Base-by-base conservation (phyloP, 2,113 vertebrate genomes). In the Tympanuchus pallidicinctus region DNA sequence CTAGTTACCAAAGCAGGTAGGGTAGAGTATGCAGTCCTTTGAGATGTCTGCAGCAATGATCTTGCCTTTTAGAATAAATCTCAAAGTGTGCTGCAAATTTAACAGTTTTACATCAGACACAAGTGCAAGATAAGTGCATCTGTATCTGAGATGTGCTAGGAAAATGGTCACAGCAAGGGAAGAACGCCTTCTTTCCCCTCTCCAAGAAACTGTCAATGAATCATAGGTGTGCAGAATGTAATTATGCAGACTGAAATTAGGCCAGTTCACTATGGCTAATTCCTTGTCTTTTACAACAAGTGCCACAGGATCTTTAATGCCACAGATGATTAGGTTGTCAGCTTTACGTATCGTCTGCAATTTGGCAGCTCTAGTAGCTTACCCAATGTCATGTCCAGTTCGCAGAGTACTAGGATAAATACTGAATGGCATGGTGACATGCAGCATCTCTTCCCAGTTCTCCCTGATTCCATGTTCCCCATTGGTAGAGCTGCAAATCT, bases 231-330 rank as follows among this genome's bases (percentile, higher is more conserved):
- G 72, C 85, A 54, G 85, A 52, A 42, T 61, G 61, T 86, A 94
- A 94, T 94, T 91, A 93, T 48, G 36, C 69, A 86, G 79, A 47
- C 65, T 92, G 82, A 94, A 97, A 95, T 94, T 52, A 96, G 85
- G 93, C 76, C 91, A 90, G 52, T 86, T 93, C 82, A 78, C 69
- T 66, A 19, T 25, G 76, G 82, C 61, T 95, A 86, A 91, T 95
- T 93, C 82, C 70, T 82, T 82, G 50, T 77, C 50, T 86, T 79
- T 92, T 83, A 45, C 71, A 88, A 45, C 71, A 88, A 69, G 61
- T 92, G 82, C 88, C 84, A 88, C 61, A 65, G 71, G 61, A 91
- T 88, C 61, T 88, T 85, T 78, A 91, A 78, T 82, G 50, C 66
- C 88, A 82, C 57, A 81, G 82, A 90, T 54, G 5, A 89, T 92